Base-by-base conservation (phyloP, 2,797 vertebrate genomes). In the Pseudochirops cupreus region DNA sequence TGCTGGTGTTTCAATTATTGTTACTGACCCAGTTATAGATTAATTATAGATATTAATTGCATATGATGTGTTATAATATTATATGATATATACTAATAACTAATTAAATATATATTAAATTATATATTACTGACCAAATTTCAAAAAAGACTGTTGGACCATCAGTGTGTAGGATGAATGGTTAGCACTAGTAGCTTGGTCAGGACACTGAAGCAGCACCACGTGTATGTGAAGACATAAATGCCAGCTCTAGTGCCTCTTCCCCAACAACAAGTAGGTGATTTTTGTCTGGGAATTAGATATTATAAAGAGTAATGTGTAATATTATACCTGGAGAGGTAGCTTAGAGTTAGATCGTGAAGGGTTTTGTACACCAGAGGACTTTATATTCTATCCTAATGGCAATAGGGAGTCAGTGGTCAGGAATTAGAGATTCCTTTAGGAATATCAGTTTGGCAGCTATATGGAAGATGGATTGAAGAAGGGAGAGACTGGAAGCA, bases 1-100 rank as follows among this genome's bases (percentile, higher is more conserved):
- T 95, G 52, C 55, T 94, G 46, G 29, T 87, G 92, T 92, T 95
- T 96, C 93, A 95, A 53, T 95, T 95, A 93, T 96, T 96, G 93
- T 46, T 46, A 46, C 46, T 46, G 46, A 46, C 46, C 46, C 46
- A 46, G 46, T 46, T 46, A 46, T 46, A 46, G 46, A 46, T 46
- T 46, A 46, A 46, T 46, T 46, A 46, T 46, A 46, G 1, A 2
- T 46, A 46, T 46, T 46, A 46, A 46, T 46, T 46, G 46, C 2
- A 46, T 46, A 46, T 46, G 46, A 46, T 46, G 46, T 46, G 46
- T 46, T 46, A 46, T 46, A 46, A 46, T 46, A 46, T 46, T 46
- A 46, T 46, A 46, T 46, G 46, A 46, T 2, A 46, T 46, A 46
- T 46, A 46, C 46, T 46, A 46, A 46, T 46, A 46, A 46, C 46